Conservation (phyloP, 2,888 invertebrate species). For the Cheilosia pagana region DNA sequence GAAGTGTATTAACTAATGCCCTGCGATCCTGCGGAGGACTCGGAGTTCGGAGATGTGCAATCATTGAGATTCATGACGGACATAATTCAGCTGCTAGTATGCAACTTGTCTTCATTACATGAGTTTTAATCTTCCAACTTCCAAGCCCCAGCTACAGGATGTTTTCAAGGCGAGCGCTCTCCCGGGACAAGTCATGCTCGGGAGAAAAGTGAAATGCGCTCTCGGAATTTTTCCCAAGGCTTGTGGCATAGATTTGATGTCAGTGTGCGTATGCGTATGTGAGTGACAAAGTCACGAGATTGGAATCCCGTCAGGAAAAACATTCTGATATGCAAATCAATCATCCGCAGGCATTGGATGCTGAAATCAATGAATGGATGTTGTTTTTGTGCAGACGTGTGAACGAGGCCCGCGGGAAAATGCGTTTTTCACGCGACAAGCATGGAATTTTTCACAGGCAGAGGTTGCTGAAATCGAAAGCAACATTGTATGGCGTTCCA, state of each 20-base stretch:
- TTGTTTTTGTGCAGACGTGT: constrained; percentile 4
- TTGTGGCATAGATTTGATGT: constrained; percentile 16
- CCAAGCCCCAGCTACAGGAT: constrained; percentile 45
- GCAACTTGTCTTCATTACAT: constrained; percentile 67
- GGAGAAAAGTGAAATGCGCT: constrained; percentile 52
- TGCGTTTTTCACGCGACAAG: not conserved
- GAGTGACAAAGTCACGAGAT: constrained; percentile 48
- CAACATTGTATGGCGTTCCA: too few species aligned
- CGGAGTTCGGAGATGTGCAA: constrained; percentile 36
- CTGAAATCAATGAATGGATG: constrained; percentile 45
- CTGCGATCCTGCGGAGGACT: constrained; percentile 60
- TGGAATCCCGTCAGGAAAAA: constrained; percentile 6
- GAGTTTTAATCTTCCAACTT: constrained; percentile 57
- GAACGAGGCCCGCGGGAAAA: constrained; percentile 39
- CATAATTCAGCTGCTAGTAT: constrained; percentile 61
- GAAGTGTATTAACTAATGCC: constrained; percentile 48
- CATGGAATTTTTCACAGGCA: too few species aligned
- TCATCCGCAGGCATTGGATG: constrained; percentile 58
- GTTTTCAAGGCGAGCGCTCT: constrained; percentile 21
- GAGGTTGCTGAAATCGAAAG: too few species aligned
- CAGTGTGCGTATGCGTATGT: constrained; percentile 22
- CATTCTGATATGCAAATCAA: constrained; percentile 56
- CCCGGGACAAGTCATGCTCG: constrained; percentile 30
- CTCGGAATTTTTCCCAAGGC: constrained; percentile 39
- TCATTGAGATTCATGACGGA: constrained; percentile 69